Conservation (phyloP, 2,888 invertebrate genomes). For the Balanococcus diminutus region DNA sequence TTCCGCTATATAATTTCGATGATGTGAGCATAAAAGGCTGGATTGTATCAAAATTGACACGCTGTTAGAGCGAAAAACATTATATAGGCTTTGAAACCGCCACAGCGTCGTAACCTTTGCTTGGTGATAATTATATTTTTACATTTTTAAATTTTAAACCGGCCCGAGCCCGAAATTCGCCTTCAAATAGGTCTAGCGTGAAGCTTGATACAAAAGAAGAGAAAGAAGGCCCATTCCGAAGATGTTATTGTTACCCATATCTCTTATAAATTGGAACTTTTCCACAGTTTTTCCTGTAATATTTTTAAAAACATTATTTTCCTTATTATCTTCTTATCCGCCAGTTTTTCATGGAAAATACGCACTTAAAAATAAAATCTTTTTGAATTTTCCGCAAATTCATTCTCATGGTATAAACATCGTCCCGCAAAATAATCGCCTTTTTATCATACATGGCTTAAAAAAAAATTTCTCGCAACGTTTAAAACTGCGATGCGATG, state of each 20-base stretch:
- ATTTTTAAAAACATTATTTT: slow-evolving; percentile 10
- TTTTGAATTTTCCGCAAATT: slow-evolving; percentile 13
- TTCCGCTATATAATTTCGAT: neutral
- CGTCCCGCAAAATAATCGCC: neutral
- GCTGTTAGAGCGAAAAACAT: neutral
- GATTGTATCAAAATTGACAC: neutral
- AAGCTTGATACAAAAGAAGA: neutral
- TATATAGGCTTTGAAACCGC: neutral
- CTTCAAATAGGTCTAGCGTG: neutral
- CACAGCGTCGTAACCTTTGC: neutral
- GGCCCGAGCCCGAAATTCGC: neutral
- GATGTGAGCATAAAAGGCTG: neutral
- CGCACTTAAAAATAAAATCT: slow-evolving; percentile 17
- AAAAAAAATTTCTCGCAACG: neutral
- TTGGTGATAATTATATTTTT: neutral
- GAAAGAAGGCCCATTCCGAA: neutral
- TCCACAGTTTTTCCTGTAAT: slow-evolving; percentile 22
- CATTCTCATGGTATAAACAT: neutral
- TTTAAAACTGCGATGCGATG: neutral
- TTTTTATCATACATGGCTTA: neutral
- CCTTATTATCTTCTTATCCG: slow-evolving; percentile 18
- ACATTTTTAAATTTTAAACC: neutral
- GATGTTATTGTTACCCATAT: slow-evolving; percentile 22
- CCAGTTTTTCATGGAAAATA: neutral
- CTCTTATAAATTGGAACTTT: slow-evolving; percentile 17